Percentiles rank a stretch among this genome's conserved stretches.
Evolutionary conservation across 2,888 invertebrate genomes (phyloP).

Genomic region (Orthosia gracilis): DNA sequence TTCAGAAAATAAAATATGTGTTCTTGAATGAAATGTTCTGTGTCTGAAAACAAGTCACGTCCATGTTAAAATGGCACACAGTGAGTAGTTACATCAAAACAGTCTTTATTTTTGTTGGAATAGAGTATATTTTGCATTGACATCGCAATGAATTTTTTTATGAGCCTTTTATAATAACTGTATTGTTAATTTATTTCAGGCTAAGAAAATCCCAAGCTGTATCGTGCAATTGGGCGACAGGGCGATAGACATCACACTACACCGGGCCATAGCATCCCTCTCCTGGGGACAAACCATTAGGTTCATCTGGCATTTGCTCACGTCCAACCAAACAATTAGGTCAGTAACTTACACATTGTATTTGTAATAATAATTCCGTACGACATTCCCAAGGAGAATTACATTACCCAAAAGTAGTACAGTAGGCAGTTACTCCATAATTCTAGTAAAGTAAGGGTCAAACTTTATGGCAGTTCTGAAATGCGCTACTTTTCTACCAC

Average conservation of each 20-base stretch:
- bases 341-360: conserved; percentile 72
- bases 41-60: not conserved
- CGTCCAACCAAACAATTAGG: conserved; percentile 96
- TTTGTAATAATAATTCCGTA: not conserved
- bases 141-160: not conserved
- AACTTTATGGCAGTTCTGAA: too few species aligned
- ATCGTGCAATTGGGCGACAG: conserved; percentile 97
- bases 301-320: conserved; percentile 96
- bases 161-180: not conserved
- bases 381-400: too few species aligned
- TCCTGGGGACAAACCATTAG: conserved; percentile 97
- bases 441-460: too few species aligned
- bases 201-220: conserved; percentile 95
- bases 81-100: not conserved
- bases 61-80: not conserved
- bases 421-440: too few species aligned
- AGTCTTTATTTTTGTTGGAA: not conserved
- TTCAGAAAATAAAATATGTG: not conserved
- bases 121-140: conserved; percentile 7
- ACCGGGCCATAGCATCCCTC: conserved; percentile 96
- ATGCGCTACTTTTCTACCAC: too few species aligned
- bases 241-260: conserved; percentile 97
- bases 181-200: conserved; percentile 87
- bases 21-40: not conserved
- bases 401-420: too few species aligned